Conservation (phyloP, 2,113 vertebrate species). For the Tautogolabrus adspersus region DNA sequence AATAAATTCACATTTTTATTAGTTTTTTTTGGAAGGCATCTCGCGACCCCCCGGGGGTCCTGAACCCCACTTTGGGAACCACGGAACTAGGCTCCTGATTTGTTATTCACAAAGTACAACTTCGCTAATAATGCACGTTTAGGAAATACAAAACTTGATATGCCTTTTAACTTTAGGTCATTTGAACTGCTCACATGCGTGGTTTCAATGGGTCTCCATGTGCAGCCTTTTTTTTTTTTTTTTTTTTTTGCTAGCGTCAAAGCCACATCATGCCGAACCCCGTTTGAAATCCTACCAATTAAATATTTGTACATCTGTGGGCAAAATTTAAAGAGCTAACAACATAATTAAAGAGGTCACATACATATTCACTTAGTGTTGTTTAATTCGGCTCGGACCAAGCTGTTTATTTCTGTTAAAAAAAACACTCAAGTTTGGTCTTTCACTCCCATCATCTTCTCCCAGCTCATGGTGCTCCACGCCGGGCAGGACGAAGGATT, state of each 20-base stretch:
- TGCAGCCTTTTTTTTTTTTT: not conserved
- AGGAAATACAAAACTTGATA: too few relatives aligned
- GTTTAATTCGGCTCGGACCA: not conserved
- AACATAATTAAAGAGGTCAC: fast-evolving
- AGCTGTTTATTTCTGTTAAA: not conserved
- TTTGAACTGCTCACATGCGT: not conserved
- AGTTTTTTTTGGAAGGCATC: too few relatives aligned
- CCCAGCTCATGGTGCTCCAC: not conserved
- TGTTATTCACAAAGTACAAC: too few relatives aligned
- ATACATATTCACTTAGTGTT: fast-evolving
- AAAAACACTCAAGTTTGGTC: not conserved
- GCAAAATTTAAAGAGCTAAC: not conserved
- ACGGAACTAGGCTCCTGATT: too few relatives aligned
- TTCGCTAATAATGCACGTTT: too few relatives aligned
- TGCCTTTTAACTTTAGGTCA: not conserved
- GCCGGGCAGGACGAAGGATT: not conserved
- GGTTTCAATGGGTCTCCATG: not conserved
- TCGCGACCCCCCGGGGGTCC: too few relatives aligned
- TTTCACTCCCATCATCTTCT: not conserved
- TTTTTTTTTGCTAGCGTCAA: not conserved
- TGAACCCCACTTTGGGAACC: too few relatives aligned
- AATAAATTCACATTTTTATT: too few relatives aligned
- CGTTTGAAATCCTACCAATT: not conserved
- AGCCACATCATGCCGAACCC: not conserved
- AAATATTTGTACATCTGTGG: not conserved